phyloP scores from a whole-genome alignment of 2,113 vertebrate genomes.

The Serilophus lunatus region DNA sequence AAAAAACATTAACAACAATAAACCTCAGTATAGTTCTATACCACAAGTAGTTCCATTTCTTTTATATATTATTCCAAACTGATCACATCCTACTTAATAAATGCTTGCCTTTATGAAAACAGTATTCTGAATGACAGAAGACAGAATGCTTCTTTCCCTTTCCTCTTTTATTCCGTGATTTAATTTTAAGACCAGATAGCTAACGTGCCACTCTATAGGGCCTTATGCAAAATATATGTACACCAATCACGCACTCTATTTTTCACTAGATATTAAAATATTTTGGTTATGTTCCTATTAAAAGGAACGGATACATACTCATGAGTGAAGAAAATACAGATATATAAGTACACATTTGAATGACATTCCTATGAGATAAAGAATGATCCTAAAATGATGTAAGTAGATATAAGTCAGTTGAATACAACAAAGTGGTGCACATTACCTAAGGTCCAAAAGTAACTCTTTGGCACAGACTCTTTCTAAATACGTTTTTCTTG shows the following conservation, averaged over 20 bases:
- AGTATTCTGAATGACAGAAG: not conserved
- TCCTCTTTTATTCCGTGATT: not conserved
- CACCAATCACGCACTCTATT: not conserved
- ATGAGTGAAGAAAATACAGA: not conserved
- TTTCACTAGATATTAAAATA: not conserved
- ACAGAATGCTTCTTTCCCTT: not conserved
- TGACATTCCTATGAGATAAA: not conserved
- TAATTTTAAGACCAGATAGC: not conserved
- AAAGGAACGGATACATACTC: not conserved
- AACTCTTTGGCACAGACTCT: not conserved
- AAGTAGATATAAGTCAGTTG: not conserved
- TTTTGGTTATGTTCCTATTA: not conserved
- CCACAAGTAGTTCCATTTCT: not conserved
- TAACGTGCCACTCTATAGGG: not conserved
- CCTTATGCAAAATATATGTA: fast-evolving
- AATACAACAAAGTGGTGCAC: not conserved
- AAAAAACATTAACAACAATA: not conserved
- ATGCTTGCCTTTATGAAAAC: not conserved
- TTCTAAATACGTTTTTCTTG: not conserved
- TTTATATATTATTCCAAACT: not conserved
- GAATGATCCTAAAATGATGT: not conserved
- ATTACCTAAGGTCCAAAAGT: not conserved
- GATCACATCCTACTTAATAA: not conserved
- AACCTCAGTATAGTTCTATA: not conserved
- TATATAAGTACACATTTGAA: not conserved